Evolutionary conservation across 1,140 invertebrate species (phyloP).

Genomic region (Pollicipes pollicipes): DNA sequence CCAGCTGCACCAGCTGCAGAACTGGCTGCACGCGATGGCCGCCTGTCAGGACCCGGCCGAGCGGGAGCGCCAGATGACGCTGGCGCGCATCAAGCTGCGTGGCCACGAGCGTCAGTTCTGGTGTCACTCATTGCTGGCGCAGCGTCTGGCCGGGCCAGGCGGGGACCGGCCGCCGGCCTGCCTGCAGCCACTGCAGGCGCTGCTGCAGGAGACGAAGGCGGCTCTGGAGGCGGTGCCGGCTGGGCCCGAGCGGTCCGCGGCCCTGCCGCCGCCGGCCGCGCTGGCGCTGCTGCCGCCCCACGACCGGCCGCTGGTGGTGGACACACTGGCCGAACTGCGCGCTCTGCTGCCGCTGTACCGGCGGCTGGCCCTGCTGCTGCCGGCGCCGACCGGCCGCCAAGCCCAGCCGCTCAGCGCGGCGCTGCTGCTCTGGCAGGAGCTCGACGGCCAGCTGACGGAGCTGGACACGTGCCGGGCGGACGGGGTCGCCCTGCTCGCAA

Average conservation of each 20-base stretch:
- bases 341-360: not conserved
- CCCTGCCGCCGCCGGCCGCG: too few relatives aligned
- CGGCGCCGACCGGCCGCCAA: too few relatives aligned
- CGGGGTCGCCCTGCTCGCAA: not conserved
- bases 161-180: not conserved
- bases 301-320: not conserved
- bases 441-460: not conserved
- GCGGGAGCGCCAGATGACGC: not conserved
- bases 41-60: not conserved
- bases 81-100: not conserved
- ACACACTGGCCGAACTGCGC: not conserved
- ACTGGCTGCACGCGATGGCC: not conserved
- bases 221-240: not conserved
- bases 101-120: not conserved
- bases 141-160: conserved; percentile 4
- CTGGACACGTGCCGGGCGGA: not conserved
- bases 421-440: conserved; percentile 1
- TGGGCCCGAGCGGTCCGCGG: not conserved
- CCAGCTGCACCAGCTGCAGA: not conserved
- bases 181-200: not conserved
- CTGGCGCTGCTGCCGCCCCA: not conserved
- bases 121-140: conserved; percentile 9
- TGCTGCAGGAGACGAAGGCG: not conserved
- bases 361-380: not conserved
- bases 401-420: not conserved